Evolutionary conservation across 2,113 vertebrate species (phyloP).

Genomic region (Pelobates fuscus): DNA sequence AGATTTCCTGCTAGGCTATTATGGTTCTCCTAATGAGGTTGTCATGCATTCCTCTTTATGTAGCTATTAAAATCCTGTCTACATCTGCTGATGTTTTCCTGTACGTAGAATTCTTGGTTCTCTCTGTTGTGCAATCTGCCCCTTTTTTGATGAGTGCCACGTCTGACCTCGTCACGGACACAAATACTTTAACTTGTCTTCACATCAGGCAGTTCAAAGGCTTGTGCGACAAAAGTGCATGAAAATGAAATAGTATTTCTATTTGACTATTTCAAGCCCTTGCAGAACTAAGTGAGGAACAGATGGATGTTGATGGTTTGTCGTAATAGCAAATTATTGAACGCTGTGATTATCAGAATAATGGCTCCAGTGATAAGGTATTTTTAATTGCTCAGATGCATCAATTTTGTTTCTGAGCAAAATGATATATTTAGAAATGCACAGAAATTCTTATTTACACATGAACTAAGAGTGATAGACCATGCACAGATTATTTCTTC

Average conservation of each 20-base stretch:
- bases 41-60: constrained; percentile 74
- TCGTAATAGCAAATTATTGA: constrained; percentile 40
- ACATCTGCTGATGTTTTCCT: constrained; percentile 72
- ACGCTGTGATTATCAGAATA: constrained; percentile 21
- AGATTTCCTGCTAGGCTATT: constrained; percentile 67
- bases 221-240: constrained; percentile 42
- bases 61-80: constrained; percentile 73
- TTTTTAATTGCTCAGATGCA: constrained; percentile 1
- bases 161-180: constrained; percentile 30
- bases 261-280: constrained; percentile 39
- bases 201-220: constrained; percentile 48
- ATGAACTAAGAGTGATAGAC: no score
- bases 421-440: not conserved
- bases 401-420: not conserved
- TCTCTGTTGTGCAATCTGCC: constrained; percentile 47
- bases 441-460: no score
- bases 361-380: constrained; percentile 38
- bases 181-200: constrained; percentile 39
- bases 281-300: constrained; percentile 19
- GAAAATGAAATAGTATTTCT: constrained; percentile 48
- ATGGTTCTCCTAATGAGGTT: constrained; percentile 71
- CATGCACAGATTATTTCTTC: no score
- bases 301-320: constrained; percentile 47
- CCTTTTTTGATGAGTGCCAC: constrained; percentile 43
- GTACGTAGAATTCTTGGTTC: constrained; percentile 43